A percentile compares a stretch with the other conserved stretches of the same genome.
Evolutionary conservation across 2,888 invertebrate genomes (phyloP).

Genomic region (Mamestra brassicae): DNA sequence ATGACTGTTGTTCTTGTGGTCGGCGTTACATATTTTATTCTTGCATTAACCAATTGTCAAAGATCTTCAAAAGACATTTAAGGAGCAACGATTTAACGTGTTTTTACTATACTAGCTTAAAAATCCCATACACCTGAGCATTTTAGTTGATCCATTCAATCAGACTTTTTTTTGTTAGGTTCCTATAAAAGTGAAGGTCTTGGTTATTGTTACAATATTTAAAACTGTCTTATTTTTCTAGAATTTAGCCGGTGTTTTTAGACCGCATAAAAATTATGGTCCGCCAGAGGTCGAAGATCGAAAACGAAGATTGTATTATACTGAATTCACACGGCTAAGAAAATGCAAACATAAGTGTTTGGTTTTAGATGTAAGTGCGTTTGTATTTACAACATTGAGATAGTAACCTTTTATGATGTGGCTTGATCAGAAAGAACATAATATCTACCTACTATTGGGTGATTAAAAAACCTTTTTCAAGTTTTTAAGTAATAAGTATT

Average conservation of each 20-base stretch:
- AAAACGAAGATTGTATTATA: conserved; percentile 72
- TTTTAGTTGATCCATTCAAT: not conserved
- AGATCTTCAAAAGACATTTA: not conserved
- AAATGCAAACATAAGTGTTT: conserved; percentile 79
- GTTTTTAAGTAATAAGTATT: not conserved
- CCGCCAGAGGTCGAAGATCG: conserved; percentile 79
- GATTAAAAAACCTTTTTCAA: not conserved
- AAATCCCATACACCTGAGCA: not conserved
- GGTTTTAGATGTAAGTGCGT: conserved; percentile 77
- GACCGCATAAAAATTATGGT: conserved; percentile 75
- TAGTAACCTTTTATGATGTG: not conserved
- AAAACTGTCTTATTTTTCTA: conserved; percentile 59
- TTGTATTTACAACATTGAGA: not conserved
- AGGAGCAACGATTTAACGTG: too few relatives aligned
- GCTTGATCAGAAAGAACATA: not conserved
- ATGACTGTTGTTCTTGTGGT: too few relatives aligned
- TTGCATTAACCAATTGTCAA: not conserved
- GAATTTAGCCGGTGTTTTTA: conserved; percentile 77
- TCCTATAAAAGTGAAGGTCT: not conserved
- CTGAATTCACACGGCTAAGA: conserved; percentile 72
- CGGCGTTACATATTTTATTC: not conserved
- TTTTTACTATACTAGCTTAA: not conserved
- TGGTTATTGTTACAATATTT: conserved; percentile 1
- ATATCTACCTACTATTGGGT: not conserved
- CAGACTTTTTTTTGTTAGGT: too few relatives aligned